Conservation (phyloP, 2,113 vertebrate species). For the Tor tambroides region DNA sequence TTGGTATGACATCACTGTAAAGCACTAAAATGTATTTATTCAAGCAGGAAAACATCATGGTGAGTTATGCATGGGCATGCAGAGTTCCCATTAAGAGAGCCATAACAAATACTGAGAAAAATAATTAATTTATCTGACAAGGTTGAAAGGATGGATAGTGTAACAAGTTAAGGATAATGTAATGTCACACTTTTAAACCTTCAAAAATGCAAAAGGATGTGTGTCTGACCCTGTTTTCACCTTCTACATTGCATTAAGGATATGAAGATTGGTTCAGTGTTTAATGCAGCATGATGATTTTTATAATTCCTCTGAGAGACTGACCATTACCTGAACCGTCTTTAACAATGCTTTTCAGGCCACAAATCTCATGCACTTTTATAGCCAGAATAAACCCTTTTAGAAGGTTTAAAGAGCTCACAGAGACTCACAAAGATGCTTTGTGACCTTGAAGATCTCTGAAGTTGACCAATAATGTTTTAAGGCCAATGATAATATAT, state of each 20-base stretch:
- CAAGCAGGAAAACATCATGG: background rate
- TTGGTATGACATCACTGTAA: background rate
- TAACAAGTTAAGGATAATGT: no score
- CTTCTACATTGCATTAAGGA: background rate
- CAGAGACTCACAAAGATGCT: background rate
- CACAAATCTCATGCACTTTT: slow-evolving; percentile 19
- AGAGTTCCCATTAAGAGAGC: background rate
- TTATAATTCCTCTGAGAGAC: slow-evolving; percentile 6
- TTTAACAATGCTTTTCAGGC: slow-evolving; percentile 5
- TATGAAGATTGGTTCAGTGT: slow-evolving; percentile 1
- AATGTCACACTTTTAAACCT: background rate
- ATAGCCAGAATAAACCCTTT: background rate
- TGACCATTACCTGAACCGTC: background rate
- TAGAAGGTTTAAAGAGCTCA: background rate
- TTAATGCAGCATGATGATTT: background rate
- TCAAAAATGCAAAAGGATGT: background rate
- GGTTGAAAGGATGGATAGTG: background rate
- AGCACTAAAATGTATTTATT: background rate
- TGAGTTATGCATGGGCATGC: background rate
- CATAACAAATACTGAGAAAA: background rate
- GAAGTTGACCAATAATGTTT: slow-evolving; percentile 22
- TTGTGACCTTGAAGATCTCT: slow-evolving; percentile 34
- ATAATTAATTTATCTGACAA: background rate
- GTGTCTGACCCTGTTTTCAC: background rate
- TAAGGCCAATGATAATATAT: background rate